Percentiles rank a stretch among this genome's conserved stretches.
These are phyloP conservation scores for Mactromeris polynyma DNA, from an alignment of 2,888 invertebrate species.

Conservation along the genomic window DNA sequence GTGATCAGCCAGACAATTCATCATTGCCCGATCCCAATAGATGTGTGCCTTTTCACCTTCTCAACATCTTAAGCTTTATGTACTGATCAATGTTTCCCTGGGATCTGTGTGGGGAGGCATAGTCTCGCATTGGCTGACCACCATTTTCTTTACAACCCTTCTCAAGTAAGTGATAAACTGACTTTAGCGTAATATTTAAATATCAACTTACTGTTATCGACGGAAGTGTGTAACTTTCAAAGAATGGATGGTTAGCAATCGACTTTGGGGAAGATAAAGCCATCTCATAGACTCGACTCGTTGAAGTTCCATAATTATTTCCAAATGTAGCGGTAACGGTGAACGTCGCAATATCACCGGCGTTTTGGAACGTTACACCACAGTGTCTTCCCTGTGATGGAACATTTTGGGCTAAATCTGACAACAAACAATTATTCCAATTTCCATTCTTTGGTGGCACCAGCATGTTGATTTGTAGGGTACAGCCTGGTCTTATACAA, in stretches of 20 bases:
- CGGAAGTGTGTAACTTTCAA: not conserved
- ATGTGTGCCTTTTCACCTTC: too few relatives aligned
- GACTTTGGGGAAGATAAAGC: not conserved
- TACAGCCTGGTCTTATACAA: not conserved
- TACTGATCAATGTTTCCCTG: too few relatives aligned
- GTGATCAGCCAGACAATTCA: too few relatives aligned
- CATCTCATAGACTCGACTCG: not conserved
- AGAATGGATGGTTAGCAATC: not conserved
- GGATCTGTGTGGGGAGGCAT: too few relatives aligned
- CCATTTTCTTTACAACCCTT: too few relatives aligned
- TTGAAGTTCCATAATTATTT: not conserved
- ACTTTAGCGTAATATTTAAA: not conserved
- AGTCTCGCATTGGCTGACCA: too few relatives aligned
- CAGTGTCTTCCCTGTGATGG: not conserved
- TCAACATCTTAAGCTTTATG: too few relatives aligned
- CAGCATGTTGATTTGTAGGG: not conserved
- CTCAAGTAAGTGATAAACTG: too few relatives aligned
- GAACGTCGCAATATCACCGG: not conserved
- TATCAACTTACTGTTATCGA: conserved; percentile 5
- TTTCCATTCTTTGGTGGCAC: not conserved
- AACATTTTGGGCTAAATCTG: not conserved
- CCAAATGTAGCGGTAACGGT: not conserved
- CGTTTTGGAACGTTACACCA: not conserved
- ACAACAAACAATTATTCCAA: not conserved
- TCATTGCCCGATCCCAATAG: too few relatives aligned